Evolutionary conservation across 2,113 vertebrate species (phyloP).

Genomic region (Caranx ignobilis): DNA sequence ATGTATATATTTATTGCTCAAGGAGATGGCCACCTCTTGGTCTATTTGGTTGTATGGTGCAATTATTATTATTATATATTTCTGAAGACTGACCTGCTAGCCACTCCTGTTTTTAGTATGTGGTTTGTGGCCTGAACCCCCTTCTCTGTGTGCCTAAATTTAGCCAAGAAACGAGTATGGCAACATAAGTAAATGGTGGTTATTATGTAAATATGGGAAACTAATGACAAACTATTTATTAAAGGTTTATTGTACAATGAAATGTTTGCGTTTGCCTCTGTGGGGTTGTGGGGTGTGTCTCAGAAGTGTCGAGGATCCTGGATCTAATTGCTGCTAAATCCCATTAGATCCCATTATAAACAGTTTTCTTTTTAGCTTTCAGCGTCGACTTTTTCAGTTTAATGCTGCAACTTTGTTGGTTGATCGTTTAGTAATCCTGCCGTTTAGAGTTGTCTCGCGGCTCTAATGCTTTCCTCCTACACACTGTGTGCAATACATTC

Average conservation of each 20-base stretch:
- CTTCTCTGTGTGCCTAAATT: constrained; percentile 83
- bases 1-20: constrained; percentile 77
- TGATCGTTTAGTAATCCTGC: constrained; percentile 30
- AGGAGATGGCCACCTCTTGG: constrained; percentile 58
- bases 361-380: neutral
- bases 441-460: neutral
- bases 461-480: constrained; percentile 16
- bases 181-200: constrained; percentile 80
- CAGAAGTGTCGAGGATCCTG: neutral
- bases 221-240: constrained; percentile 88
- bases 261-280: constrained; percentile 42
- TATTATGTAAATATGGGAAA: constrained; percentile 86
- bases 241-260: constrained; percentile 87
- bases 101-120: constrained; percentile 79
- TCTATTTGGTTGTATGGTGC: constrained; percentile 73
- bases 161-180: constrained; percentile 81
- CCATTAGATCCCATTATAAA: constrained; percentile 18
- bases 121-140: constrained; percentile 78
- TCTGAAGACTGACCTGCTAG: constrained; percentile 72
- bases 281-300: constrained; percentile 20
- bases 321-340: constrained; percentile 17
- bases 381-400: constrained; percentile 1
- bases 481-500: neutral
- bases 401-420: constrained; percentile 8
- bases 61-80: constrained; percentile 63